Evolutionary conservation across 2,113 vertebrate species (phyloP).

Genomic region (Archilochus colubris): DNA sequence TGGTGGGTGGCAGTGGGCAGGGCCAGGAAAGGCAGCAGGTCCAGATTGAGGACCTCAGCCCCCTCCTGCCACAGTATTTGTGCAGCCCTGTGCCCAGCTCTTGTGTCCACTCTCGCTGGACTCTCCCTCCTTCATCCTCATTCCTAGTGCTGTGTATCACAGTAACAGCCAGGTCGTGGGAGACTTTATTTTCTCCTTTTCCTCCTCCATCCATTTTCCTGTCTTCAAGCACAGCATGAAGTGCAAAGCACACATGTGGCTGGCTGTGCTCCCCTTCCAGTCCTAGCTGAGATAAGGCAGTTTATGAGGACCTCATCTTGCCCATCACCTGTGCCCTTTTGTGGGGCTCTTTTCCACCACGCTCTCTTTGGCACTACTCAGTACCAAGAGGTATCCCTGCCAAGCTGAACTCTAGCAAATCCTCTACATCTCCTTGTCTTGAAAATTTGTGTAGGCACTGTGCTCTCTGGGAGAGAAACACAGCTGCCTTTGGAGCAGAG

Average conservation of each 20-base stretch:
- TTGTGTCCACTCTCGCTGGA: neutral
- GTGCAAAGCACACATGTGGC: neutral
- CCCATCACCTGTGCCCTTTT: neutral
- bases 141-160: neutral
- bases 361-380: neutral
- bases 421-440: neutral
- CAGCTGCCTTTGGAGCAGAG: neutral
- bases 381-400: neutral
- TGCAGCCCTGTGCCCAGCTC: neutral
- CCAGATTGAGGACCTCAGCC: neutral
- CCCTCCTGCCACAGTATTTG: neutral
- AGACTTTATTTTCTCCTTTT: constrained; percentile 22
- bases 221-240: neutral
- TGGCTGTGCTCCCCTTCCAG: neutral
- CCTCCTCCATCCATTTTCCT: neutral
- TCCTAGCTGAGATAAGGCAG: neutral
- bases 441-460: neutral
- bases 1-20: neutral
- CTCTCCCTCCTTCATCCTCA: neutral
- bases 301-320: neutral
- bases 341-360: neutral
- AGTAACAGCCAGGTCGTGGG: neutral
- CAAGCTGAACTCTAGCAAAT: neutral
- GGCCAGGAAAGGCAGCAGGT: neutral
- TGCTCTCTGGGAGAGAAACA: neutral